Conservation (phyloP, 2,113 vertebrate genomes). For the Columba janthina region DNA sequence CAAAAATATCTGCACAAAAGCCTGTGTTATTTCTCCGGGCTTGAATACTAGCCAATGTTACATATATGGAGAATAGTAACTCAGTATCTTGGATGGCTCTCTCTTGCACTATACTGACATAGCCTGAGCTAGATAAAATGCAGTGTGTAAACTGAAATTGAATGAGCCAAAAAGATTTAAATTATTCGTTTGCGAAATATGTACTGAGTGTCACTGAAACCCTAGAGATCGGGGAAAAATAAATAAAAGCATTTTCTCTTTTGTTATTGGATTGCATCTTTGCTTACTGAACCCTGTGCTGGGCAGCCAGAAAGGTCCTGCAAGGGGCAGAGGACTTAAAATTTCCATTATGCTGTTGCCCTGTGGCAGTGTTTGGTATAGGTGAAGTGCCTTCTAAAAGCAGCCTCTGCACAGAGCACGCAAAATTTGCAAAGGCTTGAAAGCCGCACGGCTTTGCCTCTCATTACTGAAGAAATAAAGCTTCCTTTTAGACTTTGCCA, state of each 20-base stretch:
- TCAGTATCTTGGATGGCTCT: neutral
- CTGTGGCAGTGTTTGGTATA: conserved; percentile 15
- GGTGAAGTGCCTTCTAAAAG: conserved; percentile 57
- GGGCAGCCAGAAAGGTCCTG: conserved; percentile 3
- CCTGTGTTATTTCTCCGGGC: conserved; percentile 27
- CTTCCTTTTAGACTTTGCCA: conserved; percentile 45
- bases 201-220: conserved; percentile 6
- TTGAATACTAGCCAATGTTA: conserved; percentile 33
- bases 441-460: conserved; percentile 41
- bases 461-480: conserved; percentile 60
- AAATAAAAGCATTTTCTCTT: conserved; percentile 49
- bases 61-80: neutral
- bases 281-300: conserved; percentile 39
- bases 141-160: conserved; percentile 26
- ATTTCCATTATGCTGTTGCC: conserved; percentile 35
- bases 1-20: conserved; percentile 61
- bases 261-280: conserved; percentile 41
- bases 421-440: conserved; percentile 34
- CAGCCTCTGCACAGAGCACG: neutral
- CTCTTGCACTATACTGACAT: neutral
- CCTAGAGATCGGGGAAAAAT: conserved; percentile 36
- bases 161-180: conserved; percentile 39
- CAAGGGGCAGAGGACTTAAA: conserved; percentile 12
- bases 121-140: neutral
- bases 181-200: conserved; percentile 22